These are phyloP conservation scores for Gymnodraco acuticeps DNA, from an alignment of 2,797 vertebrate species.

Conservation along the genomic window DNA sequence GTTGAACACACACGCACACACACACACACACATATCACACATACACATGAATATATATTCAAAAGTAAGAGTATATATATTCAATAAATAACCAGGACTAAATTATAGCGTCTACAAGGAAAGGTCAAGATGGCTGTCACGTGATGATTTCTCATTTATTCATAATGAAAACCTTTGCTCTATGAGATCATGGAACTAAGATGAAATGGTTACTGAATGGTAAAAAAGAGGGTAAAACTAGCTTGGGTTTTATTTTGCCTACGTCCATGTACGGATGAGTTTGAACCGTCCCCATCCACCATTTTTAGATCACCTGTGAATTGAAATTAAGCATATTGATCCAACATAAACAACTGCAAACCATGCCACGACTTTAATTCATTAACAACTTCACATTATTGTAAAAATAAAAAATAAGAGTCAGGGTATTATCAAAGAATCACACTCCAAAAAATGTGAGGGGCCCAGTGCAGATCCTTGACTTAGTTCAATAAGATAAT, in stretches of 20 bases:
- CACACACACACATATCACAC: constrained; percentile 9
- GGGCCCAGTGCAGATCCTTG: constrained; percentile 13
- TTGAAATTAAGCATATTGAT: constrained; percentile 38
- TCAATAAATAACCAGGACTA: background rate
- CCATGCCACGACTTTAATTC: background rate
- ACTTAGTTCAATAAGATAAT: constrained; percentile 23
- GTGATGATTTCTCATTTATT: background rate
- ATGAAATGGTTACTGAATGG: constrained; percentile 43
- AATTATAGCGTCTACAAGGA: constrained; percentile 15
- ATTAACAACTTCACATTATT: background rate
- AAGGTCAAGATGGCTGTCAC: constrained; percentile 10
- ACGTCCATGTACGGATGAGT: constrained; percentile 43
- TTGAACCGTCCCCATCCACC: constrained; percentile 47
- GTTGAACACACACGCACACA: constrained; percentile 38
- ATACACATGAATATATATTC: constrained; percentile 25
- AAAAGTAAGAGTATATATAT: constrained; percentile 25
- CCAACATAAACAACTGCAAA: background rate
- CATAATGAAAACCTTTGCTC: constrained; percentile 10
- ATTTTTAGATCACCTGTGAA: constrained; percentile 58
- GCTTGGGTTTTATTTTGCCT: constrained; percentile 46
- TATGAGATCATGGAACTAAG: constrained; percentile 16
- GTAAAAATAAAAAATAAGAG: background rate
- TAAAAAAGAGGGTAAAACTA: constrained; percentile 20
- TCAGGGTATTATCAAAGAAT: background rate
- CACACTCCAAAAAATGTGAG: constrained; percentile 4